Base-by-base conservation (phyloP, 1,140 invertebrate genomes). In the Aporrectodea caliginosa region DNA sequence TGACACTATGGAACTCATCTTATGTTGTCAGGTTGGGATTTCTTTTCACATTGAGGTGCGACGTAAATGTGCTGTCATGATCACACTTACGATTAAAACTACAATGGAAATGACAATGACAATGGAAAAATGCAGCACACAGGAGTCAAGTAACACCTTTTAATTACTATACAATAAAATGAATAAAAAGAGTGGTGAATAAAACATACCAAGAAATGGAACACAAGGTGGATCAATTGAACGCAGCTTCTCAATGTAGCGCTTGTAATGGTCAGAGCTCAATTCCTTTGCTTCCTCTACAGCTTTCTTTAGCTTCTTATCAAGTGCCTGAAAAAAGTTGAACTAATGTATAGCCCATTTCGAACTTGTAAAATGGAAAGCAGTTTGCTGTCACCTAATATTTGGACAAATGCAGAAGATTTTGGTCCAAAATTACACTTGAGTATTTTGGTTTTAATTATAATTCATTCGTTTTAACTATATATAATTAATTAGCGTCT, bases 191-290 rank as follows among this genome's bases (percentile, higher is more conserved):
- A 16, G 14, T 69, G 14, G 58, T n/a, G n/a, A n/a, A n/a, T n/a
- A n/a, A 78, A n/a, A 85, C 87, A 90, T 88, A 93, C 93, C 93
- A 86, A 98, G 94, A 89, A 99, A 99, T 82, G 98, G 98, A 86
- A 99, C 96, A 90, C 97, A 99, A 29, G 98, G 98, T 82, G 97
- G 98, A 91, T 99, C 98, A 81, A 99, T 98, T 29, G 95, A 97
- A 71, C 96, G 91, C 81, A 99, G 90, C 84, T 95, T 93, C 87
- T 98, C 96, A 86, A 94, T 94, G 88, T 98, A 98, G 73, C 86
- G 85, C 83, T 94, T 93, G 86, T 95, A 96, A 87, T 98, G 96
- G 87, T 98, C 94, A 70, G 91, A 92, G 86, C 94, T 94, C 43
- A 97, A 89, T 84, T 96, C 94, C 73, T 93, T 92, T 79, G 95